Evolutionary conservation across 2,113 vertebrate species (phyloP), one percentile per base, ranked within the genome.

Genomic region (Pachycephala philippinensis): DNA sequence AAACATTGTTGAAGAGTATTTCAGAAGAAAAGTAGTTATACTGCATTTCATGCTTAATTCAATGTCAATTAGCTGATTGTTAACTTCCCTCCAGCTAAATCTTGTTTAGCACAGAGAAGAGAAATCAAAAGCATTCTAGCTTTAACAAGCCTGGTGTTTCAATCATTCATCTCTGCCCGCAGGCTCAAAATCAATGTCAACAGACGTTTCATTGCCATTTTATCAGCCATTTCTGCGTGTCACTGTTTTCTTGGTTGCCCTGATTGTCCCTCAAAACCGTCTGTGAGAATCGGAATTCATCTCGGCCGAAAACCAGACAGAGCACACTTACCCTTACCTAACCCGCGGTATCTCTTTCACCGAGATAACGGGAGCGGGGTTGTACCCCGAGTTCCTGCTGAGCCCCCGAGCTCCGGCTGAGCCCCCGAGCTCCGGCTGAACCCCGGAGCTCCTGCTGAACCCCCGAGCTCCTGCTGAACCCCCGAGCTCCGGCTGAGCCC

Each of bases 31-130:
- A 98, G 98, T 97, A 98, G 98, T 98, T 98, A 97, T 98, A 98
- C 97, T 99, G 98, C 98, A 98, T 99, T 99, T 99, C 98, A 99
- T 99, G 99, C 98, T 99, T 99, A 99, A 99, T 99, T 99, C 99
- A 99, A 98, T 99, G 99, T 99, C 99, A 99, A 99, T 99, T 99
- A 99, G 99, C 98, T 98, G 98, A 99, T 99, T 99, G 99, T 98
- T 99, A 99, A 98, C 98, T 99, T 99, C 99, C 99, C 99, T 99
- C 98, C 97, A 99, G 99, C 99, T 96, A 98, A 99, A 99, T 98
- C 98, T 98, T 98, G 98, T 98, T 98, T 97, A 88, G 98, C 96
- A 98, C 97, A 91, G 98, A 97, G 97, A 98, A 98, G 98, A 98
- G 98, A 98, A 99, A 98, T 99, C 98, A 98, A 99, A 99, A 98